Base-by-base conservation (phyloP, 2,113 vertebrate species). In the Rutilus rutilus region DNA sequence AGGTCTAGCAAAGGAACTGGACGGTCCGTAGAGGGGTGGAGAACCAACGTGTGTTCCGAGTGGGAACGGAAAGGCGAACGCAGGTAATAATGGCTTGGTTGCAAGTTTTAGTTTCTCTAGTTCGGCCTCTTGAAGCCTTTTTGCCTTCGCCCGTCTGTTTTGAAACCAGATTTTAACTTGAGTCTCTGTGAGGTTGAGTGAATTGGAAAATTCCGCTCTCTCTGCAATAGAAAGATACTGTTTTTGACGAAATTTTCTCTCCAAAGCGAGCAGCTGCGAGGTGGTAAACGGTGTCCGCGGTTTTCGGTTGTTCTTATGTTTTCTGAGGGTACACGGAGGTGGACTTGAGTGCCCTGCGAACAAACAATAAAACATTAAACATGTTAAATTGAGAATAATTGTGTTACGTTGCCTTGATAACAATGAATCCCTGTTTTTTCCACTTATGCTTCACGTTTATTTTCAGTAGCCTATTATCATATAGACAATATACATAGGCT, bases 131-230 rank as follows among this genome's bases (percentile, higher is more conserved):
- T 94, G 94, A 0, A 95, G 90, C 86, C 94, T 88, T 86, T 94
- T 94, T 52, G 94, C 93, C 59, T 95, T 94, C 12, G 93, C 94
- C 52, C 94, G 88, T 78, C 94, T 90, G 92, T 94, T 95, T 84
- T 95, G 94, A 60, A 95, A 95, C 94, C 94, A 94, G 21, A 95
- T 94, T 88, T 94, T 94, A 71, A 94, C 94, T 88, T 94, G 93
- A 19, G 93, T 94, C 90, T 95, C 93, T 11, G 92, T 93, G 65
- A 94, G 93, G 86, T 91, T 93, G 71, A 94, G 92, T 9, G 92
- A 92, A 75, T 86, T 89, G 78, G 92, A 90, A 88, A 94, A 91
- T 78, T 93, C 92, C 5, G 92, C 92, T 81, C 92, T 83, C 86
- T 95, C 94, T 19, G 91, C 90, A 25, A 92, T 92, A 81, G 92